Evolutionary conservation across 92 coral and sea anemone species (phyloP), one percentile per base, ranked within the genome.

Genomic region (Pocillopora grandis): DNA sequence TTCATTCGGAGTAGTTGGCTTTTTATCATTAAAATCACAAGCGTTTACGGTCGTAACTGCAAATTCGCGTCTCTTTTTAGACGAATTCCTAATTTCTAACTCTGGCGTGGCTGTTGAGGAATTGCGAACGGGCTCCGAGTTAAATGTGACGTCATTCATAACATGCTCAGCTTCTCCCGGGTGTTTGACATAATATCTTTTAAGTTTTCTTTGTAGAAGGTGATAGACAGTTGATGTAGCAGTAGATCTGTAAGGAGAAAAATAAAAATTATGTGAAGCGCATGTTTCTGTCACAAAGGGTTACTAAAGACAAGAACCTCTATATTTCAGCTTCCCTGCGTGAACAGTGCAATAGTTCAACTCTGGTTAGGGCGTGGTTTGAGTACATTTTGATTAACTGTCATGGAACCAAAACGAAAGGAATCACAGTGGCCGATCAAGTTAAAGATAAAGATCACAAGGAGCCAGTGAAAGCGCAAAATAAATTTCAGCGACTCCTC

Each of bases 211-310:
- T 49, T 69, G 72, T 6, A 94, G 81, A 56, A 94, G 91, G 58
- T 94, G 94, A 64, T 94, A 94, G 16, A 94, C 95, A 86, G 95
- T 92, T 33, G 98, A 86, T 49, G 91, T 75, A 8, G 91, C 86
- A 17, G 95, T 94, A 15, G 98, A 74, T 87, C 98, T 94, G 82
- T 14, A 33, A 57, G 20, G 9, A 60, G 57, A 0, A 23, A 27
- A 42, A 42, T 42, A 3, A 42, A 42, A 3, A 42, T 0, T 42
- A 3, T 42, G 52, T 42, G 52, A 42, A 42, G 8, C 52, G 52
- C 8, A 42, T 42, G 8, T 42, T 42, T 42, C 52, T 42, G 4
- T 42, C 52, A 42, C 52, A 42, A 42, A 27, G 31, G 31, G 31
- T 27, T 27, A 27, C 1, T 27, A 27, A 27, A 27, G 31, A 27